Conservation (phyloP, 2,113 vertebrate genomes). For the Carlito syrichta region DNA sequence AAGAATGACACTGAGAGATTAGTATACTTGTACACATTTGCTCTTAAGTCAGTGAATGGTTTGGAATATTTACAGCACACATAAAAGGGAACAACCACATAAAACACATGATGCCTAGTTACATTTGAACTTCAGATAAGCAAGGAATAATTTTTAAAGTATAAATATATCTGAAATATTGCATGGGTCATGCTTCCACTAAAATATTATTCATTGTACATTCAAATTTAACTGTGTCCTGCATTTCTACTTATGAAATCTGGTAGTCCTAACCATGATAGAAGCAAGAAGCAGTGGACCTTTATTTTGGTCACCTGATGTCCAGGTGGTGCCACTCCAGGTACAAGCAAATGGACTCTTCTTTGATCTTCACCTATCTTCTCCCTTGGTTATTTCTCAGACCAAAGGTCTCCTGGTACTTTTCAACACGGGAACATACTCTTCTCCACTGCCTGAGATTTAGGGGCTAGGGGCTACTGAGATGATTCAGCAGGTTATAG, state of each 20-base stretch:
- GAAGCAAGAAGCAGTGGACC: constrained; percentile 78
- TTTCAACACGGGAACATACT: neutral
- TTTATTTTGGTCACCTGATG: constrained; percentile 91
- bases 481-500: no score
- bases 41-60: neutral
- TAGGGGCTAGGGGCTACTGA: neutral
- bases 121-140: neutral
- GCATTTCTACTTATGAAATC: neutral
- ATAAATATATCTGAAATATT: neutral
- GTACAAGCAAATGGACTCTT: constrained; percentile 70
- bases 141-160: neutral
- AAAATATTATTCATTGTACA: neutral
- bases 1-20: neutral
- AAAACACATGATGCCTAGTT: neutral
- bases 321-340: constrained; percentile 90
- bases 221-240: neutral
- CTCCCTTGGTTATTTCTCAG: neutral
- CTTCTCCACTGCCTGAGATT: neutral
- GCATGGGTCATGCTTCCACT: neutral
- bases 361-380: neutral
- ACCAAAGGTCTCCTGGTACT: neutral
- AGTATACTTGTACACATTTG: neutral
- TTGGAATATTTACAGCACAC: neutral
- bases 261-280: neutral
- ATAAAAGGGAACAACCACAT: neutral